Evolutionary conservation across 2,888 invertebrate genomes (phyloP).

Genomic region (Eristalinus aeneus): DNA sequence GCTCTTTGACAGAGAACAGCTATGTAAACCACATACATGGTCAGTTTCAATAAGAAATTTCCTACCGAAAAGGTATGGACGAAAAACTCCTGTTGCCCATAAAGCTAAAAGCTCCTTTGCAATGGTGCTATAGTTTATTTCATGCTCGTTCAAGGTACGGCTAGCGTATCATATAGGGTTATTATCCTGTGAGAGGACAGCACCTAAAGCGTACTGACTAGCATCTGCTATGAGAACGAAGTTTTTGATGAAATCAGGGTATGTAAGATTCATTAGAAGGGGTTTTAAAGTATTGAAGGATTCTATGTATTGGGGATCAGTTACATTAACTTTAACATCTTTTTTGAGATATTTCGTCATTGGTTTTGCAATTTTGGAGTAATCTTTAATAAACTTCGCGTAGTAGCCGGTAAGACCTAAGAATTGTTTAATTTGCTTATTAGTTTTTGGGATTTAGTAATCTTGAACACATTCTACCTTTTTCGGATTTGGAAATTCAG

Average conservation of each 20-base stretch:
- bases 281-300: constrained; percentile 10
- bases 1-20: constrained; percentile 23
- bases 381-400: constrained; percentile 67
- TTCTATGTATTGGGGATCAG: background rate
- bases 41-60: too few species aligned
- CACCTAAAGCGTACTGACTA: background rate
- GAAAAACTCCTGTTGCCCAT: too few species aligned
- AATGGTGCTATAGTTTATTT: background rate
- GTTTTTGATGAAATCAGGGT: constrained; percentile 52
- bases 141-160: background rate
- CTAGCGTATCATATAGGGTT: background rate
- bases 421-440: constrained; percentile 72
- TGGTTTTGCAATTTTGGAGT: constrained; percentile 60
- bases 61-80: too few species aligned
- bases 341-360: constrained; percentile 54
- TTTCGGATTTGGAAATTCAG: constrained; percentile 73
- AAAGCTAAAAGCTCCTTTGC: background rate
- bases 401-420: constrained; percentile 72
- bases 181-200: too few species aligned
- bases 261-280: constrained; percentile 9
- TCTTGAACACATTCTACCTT: constrained; percentile 73
- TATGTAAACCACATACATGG: too few species aligned
- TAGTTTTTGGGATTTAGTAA: constrained; percentile 70
- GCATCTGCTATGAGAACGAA: background rate
- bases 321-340: constrained; percentile 10